Evolutionary conservation across 2,888 invertebrate genomes (phyloP).

Genomic region (Apomyelois bistriatella): DNA sequence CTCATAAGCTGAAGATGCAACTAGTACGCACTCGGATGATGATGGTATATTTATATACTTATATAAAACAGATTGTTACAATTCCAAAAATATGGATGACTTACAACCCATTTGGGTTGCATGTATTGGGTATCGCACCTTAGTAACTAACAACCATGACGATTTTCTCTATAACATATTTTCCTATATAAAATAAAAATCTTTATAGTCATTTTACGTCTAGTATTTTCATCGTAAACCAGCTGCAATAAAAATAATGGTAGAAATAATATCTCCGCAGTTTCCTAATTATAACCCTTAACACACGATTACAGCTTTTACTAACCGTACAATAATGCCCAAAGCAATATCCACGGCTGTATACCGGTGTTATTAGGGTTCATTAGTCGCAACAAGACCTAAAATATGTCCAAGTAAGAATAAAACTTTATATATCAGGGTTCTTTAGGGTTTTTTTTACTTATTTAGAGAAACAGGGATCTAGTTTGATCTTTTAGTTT

Average conservation of each 20-base stretch:
- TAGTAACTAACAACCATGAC: too few species aligned
- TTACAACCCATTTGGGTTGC: too few species aligned
- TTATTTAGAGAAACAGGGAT: too few species aligned
- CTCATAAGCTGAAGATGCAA: too few species aligned
- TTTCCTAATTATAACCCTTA: constrained; percentile 8
- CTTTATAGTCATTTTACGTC: not conserved
- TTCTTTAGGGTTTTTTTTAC: not conserved
- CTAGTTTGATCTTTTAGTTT: too few species aligned
- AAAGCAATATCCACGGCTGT: constrained; percentile 8
- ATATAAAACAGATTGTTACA: too few species aligned
- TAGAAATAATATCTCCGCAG: constrained; percentile 1
- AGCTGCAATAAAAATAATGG: constrained; percentile 1
- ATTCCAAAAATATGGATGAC: too few species aligned
- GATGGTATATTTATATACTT: too few species aligned
- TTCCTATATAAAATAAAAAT: not conserved
- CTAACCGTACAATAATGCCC: constrained; percentile 7
- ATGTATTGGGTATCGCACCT: too few species aligned
- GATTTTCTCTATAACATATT: too few species aligned
- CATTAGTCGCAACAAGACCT: constrained; percentile 11
- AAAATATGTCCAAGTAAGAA: not conserved
- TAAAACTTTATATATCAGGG: not conserved
- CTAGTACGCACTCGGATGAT: too few species aligned
- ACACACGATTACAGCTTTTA: constrained; percentile 5
- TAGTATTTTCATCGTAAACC: not conserved
- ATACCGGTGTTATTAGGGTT: constrained; percentile 7